A percentile compares a stretch with the other conserved stretches of the same genome.
These are phyloP conservation scores for Silurus aristotelis DNA, from an alignment of 2,797 vertebrate genomes.

Conservation along the genomic window DNA sequence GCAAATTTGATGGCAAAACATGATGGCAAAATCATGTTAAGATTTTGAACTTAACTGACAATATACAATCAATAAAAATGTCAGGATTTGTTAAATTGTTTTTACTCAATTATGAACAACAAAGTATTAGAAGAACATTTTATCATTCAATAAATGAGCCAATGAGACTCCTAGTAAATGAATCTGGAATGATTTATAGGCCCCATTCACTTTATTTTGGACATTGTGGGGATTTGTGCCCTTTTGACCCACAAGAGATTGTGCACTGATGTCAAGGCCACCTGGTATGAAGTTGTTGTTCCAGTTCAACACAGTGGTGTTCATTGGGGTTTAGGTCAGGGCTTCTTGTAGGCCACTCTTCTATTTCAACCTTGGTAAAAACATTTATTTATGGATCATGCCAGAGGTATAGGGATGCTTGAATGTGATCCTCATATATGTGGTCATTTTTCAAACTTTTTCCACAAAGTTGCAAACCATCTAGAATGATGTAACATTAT, in stretches of 20 bases:
- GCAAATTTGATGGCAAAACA: neutral
- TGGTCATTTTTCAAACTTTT: neutral
- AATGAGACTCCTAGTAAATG: neutral
- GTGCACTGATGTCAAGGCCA: neutral
- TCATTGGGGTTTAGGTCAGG: neutral
- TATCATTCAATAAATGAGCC: neutral
- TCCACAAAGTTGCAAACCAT: neutral
- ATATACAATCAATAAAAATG: neutral
- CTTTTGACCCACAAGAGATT: neutral
- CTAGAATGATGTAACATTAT: neutral
- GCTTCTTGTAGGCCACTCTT: neutral
- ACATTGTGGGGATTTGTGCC: neutral
- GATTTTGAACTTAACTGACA: neutral
- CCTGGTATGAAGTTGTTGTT: neutral
- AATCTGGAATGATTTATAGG: neutral
- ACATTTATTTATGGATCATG: neutral
- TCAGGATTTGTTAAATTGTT: no score
- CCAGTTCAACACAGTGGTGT: neutral
- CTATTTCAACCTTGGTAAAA: neutral
- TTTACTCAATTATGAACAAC: neutral
- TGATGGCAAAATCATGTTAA: no score
- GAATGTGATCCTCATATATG: neutral
- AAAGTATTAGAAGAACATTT: neutral
- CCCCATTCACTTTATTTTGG: neutral
- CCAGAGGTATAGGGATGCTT: neutral